A percentile compares a stretch with the other conserved stretches of the same genome.
Conservation (phyloP, 30 jellyfish, hydroid and myxozoan genomes). For the Cassiopea andromeda region DNA sequence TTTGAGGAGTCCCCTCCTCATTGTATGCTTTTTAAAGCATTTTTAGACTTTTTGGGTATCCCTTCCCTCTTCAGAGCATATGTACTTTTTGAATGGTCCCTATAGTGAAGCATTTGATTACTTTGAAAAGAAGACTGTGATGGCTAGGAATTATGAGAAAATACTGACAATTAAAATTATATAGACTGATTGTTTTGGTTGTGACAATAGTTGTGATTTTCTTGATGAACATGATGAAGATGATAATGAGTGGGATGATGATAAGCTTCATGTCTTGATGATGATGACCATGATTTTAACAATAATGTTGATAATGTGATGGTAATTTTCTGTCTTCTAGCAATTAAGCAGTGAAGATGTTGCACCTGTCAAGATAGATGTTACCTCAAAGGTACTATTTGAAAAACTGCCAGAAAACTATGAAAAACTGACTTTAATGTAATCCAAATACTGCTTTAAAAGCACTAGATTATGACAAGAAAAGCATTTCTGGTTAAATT, state of each 20-base stretch:
- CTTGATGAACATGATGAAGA: not conserved
- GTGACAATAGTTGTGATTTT: too few relatives aligned
- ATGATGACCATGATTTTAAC: not conserved
- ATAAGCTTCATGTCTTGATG: too few relatives aligned
- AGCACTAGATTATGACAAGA: not conserved
- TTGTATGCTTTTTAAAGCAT: too few relatives aligned
- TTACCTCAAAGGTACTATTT: slow-evolving; percentile 51
- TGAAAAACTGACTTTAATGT: not conserved
- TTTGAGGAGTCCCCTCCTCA: too few relatives aligned
- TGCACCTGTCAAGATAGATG: slow-evolving; percentile 59
- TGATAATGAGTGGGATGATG: not conserved
- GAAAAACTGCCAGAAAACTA: not conserved
- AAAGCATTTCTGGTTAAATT: not conserved
- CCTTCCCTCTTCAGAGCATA: too few relatives aligned
- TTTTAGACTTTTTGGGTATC: too few relatives aligned
- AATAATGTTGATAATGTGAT: not conserved
- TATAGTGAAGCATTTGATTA: too few relatives aligned
- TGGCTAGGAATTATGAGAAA: too few relatives aligned
- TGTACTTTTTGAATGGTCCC: too few relatives aligned
- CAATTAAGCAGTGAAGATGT: slow-evolving; percentile 58
- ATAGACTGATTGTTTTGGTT: too few relatives aligned
- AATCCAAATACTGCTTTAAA: not conserved
- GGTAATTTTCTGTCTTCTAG: not conserved
- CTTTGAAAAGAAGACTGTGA: too few relatives aligned
- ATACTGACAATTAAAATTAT: too few relatives aligned